Conservation (phyloP, 2,113 vertebrate species). For the Channa maculata region DNA sequence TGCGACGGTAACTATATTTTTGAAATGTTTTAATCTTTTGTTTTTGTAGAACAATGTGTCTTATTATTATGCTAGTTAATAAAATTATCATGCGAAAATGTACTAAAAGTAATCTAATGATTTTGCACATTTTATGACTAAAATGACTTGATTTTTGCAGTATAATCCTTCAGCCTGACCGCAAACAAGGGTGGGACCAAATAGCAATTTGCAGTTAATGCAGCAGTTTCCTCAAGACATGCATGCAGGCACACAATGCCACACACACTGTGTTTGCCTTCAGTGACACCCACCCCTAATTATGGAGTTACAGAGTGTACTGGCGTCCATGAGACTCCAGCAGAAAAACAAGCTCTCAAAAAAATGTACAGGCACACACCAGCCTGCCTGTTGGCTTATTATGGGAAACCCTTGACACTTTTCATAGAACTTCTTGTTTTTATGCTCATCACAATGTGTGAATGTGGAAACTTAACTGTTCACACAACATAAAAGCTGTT, state of each 20-base stretch:
- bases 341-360: slow-evolving; percentile 53
- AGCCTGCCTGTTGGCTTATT: slow-evolving; percentile 37
- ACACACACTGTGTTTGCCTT: slow-evolving; percentile 42
- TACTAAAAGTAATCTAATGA: too few species aligned
- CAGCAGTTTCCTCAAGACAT: slow-evolving; percentile 21
- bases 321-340: slow-evolving; percentile 41
- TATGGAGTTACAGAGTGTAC: slow-evolving; percentile 54
- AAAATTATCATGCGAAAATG: too few species aligned
- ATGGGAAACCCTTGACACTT: slow-evolving; percentile 53
- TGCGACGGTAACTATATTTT: too few species aligned
- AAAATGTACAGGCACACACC: slow-evolving; percentile 14
- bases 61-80: too few species aligned
- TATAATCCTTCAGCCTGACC: slow-evolving; percentile 8
- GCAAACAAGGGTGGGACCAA: slow-evolving; percentile 1
- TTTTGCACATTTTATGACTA: too few species aligned
- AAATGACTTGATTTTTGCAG: background rate
- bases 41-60: too few species aligned
- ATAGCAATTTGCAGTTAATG: slow-evolving; percentile 24
- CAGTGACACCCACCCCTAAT: slow-evolving; percentile 64
- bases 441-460: slow-evolving; percentile 4
- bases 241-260: slow-evolving; percentile 16
- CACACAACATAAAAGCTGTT: slow-evolving; percentile 24
- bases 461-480: slow-evolving; percentile 22
- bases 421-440: slow-evolving; percentile 29
- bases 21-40: too few species aligned